Percentiles rank a stretch among this genome's conserved stretches.
Conservation (phyloP, 1,140 invertebrate genomes). For the Atta colombica region DNA sequence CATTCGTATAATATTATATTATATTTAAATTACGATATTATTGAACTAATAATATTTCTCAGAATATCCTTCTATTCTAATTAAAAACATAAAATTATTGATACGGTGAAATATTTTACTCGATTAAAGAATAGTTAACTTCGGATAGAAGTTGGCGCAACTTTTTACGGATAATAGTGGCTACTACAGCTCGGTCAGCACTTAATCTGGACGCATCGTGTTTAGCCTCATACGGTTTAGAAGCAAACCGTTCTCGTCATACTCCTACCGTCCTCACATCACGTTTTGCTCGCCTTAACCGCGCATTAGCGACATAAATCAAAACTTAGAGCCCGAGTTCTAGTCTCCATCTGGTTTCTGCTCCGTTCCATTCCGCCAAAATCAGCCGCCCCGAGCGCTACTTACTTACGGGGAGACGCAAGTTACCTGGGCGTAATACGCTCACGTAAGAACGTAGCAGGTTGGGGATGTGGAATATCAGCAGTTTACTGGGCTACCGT, state of each 20-base stretch:
- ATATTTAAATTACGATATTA: neutral
- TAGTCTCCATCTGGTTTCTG: conserved; percentile 59
- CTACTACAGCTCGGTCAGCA: neutral
- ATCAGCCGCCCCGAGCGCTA: conserved; percentile 41
- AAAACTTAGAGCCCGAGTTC: conserved; percentile 82
- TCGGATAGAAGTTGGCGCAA: neutral
- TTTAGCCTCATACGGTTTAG: conserved; percentile 42
- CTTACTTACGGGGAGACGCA: conserved; percentile 47
- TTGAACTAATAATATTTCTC: neutral
- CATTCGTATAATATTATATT: neutral
- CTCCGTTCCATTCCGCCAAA: conserved; percentile 75
- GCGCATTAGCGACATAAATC: conserved; percentile 82
- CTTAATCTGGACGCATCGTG: conserved; percentile 36
- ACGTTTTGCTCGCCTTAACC: conserved; percentile 55
- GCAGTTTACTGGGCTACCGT: conserved; percentile 26
- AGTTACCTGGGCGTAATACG: conserved; percentile 56
- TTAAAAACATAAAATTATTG: conserved; percentile 1
- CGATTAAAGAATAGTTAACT: neutral
- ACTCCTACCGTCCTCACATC: conserved; percentile 75
- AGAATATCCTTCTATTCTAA: neutral
- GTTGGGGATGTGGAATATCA: conserved; percentile 58
- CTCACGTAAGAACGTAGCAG: conserved; percentile 55
- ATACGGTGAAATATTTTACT: neutral
- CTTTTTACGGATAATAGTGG: conserved; percentile 5
- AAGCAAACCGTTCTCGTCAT: conserved; percentile 56